phyloP scores from a whole-genome alignment of 2,113 vertebrate species.

The Picathartes gymnocephalus region DNA sequence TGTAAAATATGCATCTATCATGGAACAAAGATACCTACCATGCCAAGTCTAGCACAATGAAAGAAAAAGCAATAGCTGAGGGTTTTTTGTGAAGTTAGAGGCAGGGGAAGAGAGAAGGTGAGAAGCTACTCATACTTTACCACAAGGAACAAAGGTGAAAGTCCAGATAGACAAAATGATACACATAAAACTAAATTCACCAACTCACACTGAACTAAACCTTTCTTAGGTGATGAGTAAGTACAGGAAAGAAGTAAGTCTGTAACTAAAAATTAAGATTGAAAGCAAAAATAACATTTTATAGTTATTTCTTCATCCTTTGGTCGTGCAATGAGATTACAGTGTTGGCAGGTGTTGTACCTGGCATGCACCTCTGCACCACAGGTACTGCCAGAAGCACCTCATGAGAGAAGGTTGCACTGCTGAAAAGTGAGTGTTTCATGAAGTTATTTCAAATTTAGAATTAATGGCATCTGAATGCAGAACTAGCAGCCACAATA shows the following conservation, averaged over 20 bases:
- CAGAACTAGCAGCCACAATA: not conserved
- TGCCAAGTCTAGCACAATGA: not conserved
- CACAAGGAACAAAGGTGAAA: not conserved
- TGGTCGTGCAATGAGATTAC: not conserved
- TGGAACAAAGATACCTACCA: not conserved
- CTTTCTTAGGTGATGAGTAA: not conserved
- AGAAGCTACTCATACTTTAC: not conserved
- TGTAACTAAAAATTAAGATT: not conserved
- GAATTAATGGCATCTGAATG: not conserved
- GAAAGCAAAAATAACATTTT: not conserved
- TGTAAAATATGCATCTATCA: accelerated
- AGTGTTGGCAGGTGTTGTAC: not conserved
- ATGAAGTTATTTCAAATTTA: not conserved
- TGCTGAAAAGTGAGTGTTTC: not conserved
- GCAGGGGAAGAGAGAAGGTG: not conserved
- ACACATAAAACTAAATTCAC: not conserved
- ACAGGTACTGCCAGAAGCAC: not conserved
- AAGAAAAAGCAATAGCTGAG: not conserved
- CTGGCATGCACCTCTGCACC: not conserved
- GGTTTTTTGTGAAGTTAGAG: not conserved
- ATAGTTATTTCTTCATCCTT: not conserved
- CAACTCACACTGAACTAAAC: not conserved
- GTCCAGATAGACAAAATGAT: not conserved
- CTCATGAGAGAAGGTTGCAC: not conserved
- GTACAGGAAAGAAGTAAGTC: not conserved